Percentiles rank a stretch among this genome's conserved stretches.
Conservation (phyloP, 35 echinoderm and acorn worm species). For the Strongylocentrotus purpuratus region DNA sequence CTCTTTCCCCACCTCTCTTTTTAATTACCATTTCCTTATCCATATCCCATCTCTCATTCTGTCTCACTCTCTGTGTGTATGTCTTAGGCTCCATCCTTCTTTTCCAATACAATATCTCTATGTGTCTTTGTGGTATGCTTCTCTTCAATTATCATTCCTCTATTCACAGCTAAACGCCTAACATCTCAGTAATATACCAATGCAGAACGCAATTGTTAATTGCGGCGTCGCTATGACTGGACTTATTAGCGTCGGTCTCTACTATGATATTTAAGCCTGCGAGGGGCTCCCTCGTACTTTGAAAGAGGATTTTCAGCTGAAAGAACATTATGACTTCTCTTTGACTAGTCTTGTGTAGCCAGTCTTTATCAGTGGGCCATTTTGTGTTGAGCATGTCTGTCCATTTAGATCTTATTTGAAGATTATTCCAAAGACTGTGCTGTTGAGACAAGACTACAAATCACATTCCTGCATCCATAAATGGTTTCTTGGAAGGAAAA, state of each 20-base stretch:
- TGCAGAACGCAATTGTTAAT: not conserved
- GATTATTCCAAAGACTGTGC: too few species aligned
- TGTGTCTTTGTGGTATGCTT: too few species aligned
- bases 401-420: too few species aligned
- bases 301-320: not conserved
- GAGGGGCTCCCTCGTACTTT: not conserved
- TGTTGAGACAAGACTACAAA: too few species aligned
- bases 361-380: not conserved
- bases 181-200: not conserved
- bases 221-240: not conserved
- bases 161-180: too few species aligned
- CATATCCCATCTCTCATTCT: not conserved
- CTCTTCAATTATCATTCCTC: too few species aligned
- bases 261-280: not conserved
- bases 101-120: too few species aligned
- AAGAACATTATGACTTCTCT: not conserved
- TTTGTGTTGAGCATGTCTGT: not conserved
- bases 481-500: too few species aligned
- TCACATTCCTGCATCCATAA: too few species aligned
- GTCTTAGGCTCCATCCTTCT: too few species aligned
- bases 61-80: not conserved
- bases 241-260: not conserved
- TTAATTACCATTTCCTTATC: not conserved
- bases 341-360: not conserved
- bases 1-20: not conserved